Conservation (phyloP, 2,797 vertebrate species). For the Morus bassanus region DNA sequence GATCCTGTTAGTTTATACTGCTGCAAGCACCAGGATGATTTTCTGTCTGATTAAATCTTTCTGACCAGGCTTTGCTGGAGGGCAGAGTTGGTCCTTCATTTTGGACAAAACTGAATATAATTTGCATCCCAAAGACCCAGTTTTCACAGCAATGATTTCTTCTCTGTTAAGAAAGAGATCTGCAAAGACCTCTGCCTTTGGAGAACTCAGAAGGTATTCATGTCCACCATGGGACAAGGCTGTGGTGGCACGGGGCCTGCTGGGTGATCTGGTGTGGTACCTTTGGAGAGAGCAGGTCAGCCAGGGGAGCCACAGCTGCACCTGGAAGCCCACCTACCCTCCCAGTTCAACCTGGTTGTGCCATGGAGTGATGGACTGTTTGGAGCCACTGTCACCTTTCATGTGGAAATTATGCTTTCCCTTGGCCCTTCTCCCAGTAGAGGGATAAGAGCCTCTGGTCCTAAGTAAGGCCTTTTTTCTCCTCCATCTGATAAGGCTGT, state of each 20-base stretch:
- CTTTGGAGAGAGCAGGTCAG: not conserved
- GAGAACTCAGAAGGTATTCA: not conserved
- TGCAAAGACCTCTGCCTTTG: not conserved
- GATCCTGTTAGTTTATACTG: not conserved
- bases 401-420: not conserved
- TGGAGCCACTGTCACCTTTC: not conserved
- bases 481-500: not conserved
- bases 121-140: not conserved
- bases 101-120: not conserved
- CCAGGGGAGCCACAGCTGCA: not conserved
- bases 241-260: not conserved
- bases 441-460: not conserved
- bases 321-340: not conserved
- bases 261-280: not conserved
- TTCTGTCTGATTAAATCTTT: not conserved
- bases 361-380: not conserved
- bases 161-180: not conserved
- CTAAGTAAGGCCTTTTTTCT: not conserved
- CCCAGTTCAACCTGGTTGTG: not conserved
- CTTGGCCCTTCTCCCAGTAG: not conserved
- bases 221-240: fast-evolving
- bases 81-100: not conserved
- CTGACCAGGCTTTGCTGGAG: not conserved
- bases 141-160: not conserved
- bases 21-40: not conserved